These are phyloP conservation scores for Stercorarius parasiticus DNA, from an alignment of 2,113 vertebrate species.

Conservation along the genomic window DNA sequence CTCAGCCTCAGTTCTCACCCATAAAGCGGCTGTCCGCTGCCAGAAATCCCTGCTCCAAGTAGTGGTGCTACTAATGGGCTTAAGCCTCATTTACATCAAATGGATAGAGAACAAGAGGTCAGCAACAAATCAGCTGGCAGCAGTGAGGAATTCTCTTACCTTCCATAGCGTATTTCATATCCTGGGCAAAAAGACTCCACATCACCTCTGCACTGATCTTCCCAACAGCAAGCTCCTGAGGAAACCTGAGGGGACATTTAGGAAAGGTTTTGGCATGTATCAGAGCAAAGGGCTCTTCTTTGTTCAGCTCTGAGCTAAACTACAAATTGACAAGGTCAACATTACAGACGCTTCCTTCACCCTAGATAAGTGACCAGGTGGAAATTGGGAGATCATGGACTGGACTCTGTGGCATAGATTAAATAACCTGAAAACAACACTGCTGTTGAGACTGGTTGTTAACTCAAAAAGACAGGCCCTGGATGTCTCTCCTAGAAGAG, in stretches of 20 bases:
- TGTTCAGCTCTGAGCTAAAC: not conserved
- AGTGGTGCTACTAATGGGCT: not conserved
- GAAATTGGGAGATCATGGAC: not conserved
- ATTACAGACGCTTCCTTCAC: not conserved
- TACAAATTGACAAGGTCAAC: not conserved
- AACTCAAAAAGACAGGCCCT: not conserved
- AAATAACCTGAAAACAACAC: not conserved
- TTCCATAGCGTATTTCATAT: constrained; percentile 98
- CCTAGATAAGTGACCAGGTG: not conserved
- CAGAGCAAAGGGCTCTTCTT: not conserved
- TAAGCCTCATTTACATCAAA: not conserved
- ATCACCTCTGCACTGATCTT: constrained; percentile 97
- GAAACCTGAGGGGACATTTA: constrained; percentile 82
- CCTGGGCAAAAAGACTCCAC: constrained; percentile 96
- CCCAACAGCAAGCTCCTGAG: constrained; percentile 94
- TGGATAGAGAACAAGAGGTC: not conserved
- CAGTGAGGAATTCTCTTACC: constrained; percentile 73
- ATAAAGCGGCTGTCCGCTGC: not conserved
- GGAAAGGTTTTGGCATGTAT: not conserved
- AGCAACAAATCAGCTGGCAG: not conserved
- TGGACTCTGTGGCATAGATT: not conserved
- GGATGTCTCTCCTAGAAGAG: not conserved
- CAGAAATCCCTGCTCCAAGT: not conserved
- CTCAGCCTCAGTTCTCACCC: not conserved
- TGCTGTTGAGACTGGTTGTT: not conserved